Evolutionary conservation across 2,888 invertebrate species (phyloP), one percentile per base, ranked within the genome.

Genomic region (Polymixis flavicincta): DNA sequence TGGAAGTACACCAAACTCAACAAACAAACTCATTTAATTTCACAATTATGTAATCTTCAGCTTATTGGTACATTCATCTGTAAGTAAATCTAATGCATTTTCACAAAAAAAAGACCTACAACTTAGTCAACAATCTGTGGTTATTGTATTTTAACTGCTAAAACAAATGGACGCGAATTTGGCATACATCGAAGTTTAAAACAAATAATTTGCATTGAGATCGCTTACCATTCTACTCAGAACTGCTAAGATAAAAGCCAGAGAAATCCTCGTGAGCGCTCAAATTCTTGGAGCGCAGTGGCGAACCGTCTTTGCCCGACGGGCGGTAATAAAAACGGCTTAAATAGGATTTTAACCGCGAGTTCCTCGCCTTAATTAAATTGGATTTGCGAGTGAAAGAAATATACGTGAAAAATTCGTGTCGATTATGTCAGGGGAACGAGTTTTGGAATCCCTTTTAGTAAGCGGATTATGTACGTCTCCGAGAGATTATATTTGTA

Each of bases 311-410:
- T 95, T 95, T 94, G 94, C 96, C 94, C 95, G 95, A 90, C 95
- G 94, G 95, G 94, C 93, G 95, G 96, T 96, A 96, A 96, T 96
- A 96, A 96, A 96, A 96, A 96, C 95, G 95, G 96, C 96, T 96
- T 95, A 96, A 95, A 96, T 94, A 95, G 96, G 96, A 96, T 96
- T 96, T 96, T 95, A 95, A 96, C 96, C 96, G 94, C 96, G 95
- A 95, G 95, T 95, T 95, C 94, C 94, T 93, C 94, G 95, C 95
- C 95, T 96, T 96, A 96, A 96, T 96, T 96, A 96, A 96, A 96
- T 96, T 96, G 95, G 96, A 96, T 96, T 95, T 96, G 95, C 93
- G 94, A 94, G 92, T 94, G 94, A 95, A 96, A 95, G 96, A 95
- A 95, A 95, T 96, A 94, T 95, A 95, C 94, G 95, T 94, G 94